Evolutionary conservation across 2,113 vertebrate species (phyloP), one percentile per base, ranked within the genome.

Genomic region (Sporophila hypoxantha): DNA sequence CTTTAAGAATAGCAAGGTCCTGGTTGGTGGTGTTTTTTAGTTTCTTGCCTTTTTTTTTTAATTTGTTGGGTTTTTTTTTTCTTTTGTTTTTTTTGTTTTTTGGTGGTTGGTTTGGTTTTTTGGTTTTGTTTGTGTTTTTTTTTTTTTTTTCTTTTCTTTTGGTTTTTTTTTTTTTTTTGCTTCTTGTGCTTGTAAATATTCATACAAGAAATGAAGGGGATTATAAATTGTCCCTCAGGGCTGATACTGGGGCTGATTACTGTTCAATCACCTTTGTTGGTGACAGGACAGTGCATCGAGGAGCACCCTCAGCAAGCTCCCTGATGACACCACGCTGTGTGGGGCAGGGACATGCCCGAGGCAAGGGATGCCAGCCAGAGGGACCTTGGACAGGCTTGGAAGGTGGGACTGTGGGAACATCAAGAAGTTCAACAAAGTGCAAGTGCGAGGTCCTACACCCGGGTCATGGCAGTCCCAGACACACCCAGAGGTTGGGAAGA

Each of bases 181-280:
- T 68, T 39, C 22, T 62, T 83, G 6, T 55, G 9, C 46, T 66
- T 85, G 8, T 42, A 50, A 74, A 47, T 75, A 65, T 30, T 76
- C 4, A 19, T 74, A 37, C 8, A 65, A 18, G 39, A 75, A 80
- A n/a, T 7, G 30, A 10, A 66, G 19, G 2, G 9, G 14, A 37
- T 61, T 41, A 9, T 62, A 37, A 11, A 37, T 37, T 49, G 36
- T 62, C 55, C 13, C 23, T 39, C 2, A 4, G 20, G 29, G 10
- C 17, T 0, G 0, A 13, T 41, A 17, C 34, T 39, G 23, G 16
- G 29, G 9, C 55, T 4, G 4, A 3, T 29, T 29, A 27, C 10
- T 23, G 12, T 32, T 52, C 37, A 37, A 6, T n/a, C 8, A 19
- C 6, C 22, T 36, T 22, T 76, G 17, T 3, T 5, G 3, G 36